Conservation (phyloP, 64 coral and sea anemone species). For the Hydrozoanthus tunicans region DNA sequence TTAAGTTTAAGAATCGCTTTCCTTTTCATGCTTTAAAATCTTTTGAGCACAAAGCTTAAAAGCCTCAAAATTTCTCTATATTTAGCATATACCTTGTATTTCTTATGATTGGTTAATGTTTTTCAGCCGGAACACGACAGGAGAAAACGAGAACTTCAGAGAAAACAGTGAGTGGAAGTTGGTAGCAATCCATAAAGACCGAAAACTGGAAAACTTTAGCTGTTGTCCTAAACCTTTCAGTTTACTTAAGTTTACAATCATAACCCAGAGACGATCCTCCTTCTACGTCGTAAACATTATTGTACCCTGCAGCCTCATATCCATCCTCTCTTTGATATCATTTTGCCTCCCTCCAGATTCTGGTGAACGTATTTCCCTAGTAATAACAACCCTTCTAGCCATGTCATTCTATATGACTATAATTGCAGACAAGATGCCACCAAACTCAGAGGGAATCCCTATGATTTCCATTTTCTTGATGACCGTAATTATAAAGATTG, state of each 20-base stretch:
- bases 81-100: too few relatives aligned
- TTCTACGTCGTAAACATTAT: slow-evolving; percentile 52
- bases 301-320: slow-evolving; percentile 40
- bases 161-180: slow-evolving; percentile 41
- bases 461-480: slow-evolving; percentile 41
- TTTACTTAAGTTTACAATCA: not conserved
- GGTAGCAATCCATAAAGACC: not conserved
- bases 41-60: too few relatives aligned
- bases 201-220: not conserved
- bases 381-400: not conserved
- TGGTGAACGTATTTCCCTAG: slow-evolving; percentile 7
- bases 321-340: slow-evolving; percentile 11
- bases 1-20: too few relatives aligned
- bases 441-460: not conserved
- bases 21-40: too few relatives aligned
- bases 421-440: not conserved
- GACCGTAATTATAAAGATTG: not conserved
- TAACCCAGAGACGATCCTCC: not conserved
- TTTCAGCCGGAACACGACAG: too few relatives aligned
- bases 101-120: too few relatives aligned
- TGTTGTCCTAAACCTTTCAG: slow-evolving; percentile 35
- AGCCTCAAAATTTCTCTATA: too few relatives aligned
- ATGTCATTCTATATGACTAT: too few relatives aligned
- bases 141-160: not conserved
- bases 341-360: too few relatives aligned